Percentiles rank a stretch among this genome's conserved stretches.
These are phyloP conservation scores for Steromphala cineraria DNA, from an alignment of 2,888 invertebrate genomes.

Conservation along the genomic window DNA sequence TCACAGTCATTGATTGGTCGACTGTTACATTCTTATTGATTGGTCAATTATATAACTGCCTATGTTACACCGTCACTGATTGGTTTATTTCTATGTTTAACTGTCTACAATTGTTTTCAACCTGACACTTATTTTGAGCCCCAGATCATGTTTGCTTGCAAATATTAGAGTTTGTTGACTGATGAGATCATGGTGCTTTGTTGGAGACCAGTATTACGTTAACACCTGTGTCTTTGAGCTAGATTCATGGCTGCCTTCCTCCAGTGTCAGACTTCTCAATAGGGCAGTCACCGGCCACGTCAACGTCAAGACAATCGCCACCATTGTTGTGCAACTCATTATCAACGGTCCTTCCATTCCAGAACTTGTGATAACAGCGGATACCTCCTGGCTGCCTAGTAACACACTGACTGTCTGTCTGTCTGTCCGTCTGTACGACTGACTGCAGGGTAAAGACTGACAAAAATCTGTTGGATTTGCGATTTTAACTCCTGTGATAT, in stretches of 20 bases:
- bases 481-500: not conserved
- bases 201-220: slow-evolving; percentile 17
- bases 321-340: slow-evolving; percentile 5
- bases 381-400: not conserved
- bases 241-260: slow-evolving; percentile 1
- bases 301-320: not conserved
- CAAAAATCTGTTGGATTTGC: slow-evolving; percentile 9
- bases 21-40: too few species aligned
- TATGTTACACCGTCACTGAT: too few species aligned
- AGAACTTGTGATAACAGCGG: slow-evolving; percentile 9
- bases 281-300: not conserved
- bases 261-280: not conserved
- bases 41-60: too few species aligned
- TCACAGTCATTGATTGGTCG: too few species aligned
- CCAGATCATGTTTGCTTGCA: not conserved
- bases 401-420: not conserved
- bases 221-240: slow-evolving; percentile 8
- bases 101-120: not conserved
- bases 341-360: slow-evolving; percentile 11
- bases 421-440: not conserved
- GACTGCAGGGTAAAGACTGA: not conserved
- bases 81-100: too few species aligned
- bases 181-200: slow-evolving; percentile 7
- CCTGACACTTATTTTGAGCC: not conserved
- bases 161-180: not conserved